Evolutionary conservation across 2,113 vertebrate genomes (phyloP).

Genomic region (Gallinago undulata): DNA sequence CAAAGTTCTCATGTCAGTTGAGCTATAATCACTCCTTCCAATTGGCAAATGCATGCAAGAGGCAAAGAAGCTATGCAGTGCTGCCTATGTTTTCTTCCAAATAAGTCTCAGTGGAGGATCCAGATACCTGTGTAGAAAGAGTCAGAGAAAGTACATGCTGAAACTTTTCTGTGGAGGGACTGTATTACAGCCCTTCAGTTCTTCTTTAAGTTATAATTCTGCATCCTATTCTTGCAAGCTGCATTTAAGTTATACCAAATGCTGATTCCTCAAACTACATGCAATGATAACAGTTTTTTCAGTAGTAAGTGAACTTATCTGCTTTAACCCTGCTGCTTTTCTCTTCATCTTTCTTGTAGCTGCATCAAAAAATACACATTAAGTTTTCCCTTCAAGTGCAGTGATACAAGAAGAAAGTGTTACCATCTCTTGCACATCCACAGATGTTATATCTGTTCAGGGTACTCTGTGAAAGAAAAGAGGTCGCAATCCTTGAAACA

Average conservation of each 20-base stretch:
- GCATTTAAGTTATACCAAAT: background rate
- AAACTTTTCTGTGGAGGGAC: background rate
- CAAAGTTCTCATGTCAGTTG: background rate
- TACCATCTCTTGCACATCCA: slow-evolving; percentile 51
- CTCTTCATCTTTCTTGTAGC: slow-evolving; percentile 54
- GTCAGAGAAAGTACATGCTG: background rate
- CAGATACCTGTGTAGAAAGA: background rate
- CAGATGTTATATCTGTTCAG: slow-evolving; percentile 44
- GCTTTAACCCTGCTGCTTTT: background rate
- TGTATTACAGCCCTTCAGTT: background rate
- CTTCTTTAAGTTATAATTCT: background rate
- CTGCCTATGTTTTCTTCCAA: background rate
- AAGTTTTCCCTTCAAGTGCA: slow-evolving; percentile 61
- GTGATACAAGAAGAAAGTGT: slow-evolving; percentile 65
- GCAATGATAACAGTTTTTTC: background rate
- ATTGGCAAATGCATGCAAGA: background rate
- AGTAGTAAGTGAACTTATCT: background rate
- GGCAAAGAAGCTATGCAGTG: background rate
- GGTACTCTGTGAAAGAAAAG: slow-evolving; percentile 67
- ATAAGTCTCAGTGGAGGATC: background rate
- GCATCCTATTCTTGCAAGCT: background rate
- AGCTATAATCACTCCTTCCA: background rate
- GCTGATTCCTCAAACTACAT: background rate
- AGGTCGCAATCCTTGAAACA: slow-evolving; percentile 46
- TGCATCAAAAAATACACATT: slow-evolving; percentile 68